Evolutionary conservation across 2,888 invertebrate genomes (phyloP).

Genomic region (Folsomia candida): DNA sequence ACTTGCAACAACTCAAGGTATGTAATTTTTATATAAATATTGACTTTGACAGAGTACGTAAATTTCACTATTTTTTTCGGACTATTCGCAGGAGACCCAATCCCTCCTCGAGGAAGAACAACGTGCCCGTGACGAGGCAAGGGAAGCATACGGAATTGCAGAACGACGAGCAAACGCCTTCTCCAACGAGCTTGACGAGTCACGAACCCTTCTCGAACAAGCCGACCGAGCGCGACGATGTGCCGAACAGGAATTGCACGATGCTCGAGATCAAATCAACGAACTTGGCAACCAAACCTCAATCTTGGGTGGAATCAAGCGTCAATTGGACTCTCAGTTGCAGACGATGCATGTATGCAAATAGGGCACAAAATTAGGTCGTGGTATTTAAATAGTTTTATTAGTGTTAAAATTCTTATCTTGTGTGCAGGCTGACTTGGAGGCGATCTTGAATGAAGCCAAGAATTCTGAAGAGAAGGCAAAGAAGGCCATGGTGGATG

Average conservation of each 20-base stretch:
- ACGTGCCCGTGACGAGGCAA: slow-evolving; percentile 93
- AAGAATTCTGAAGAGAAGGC: slow-evolving; percentile 56
- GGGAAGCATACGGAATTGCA: slow-evolving; percentile 95
- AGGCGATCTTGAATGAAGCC: slow-evolving; percentile 40
- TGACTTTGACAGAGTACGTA: too few relatives aligned
- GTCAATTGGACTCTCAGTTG: slow-evolving; percentile 97
- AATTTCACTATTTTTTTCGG: too few relatives aligned
- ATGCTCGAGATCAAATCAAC: slow-evolving; percentile 97
- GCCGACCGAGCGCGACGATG: slow-evolving; percentile 97
- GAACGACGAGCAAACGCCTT: slow-evolving; percentile 96
- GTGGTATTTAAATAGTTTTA: background rate
- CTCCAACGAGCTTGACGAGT: slow-evolving; percentile 97
- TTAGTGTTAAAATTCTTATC: background rate
- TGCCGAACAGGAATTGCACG: slow-evolving; percentile 95
- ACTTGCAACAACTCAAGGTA: slow-evolving; percentile 91
- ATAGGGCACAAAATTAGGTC: background rate
- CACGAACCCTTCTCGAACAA: slow-evolving; percentile 93
- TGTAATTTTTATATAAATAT: too few relatives aligned
- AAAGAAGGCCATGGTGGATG: slow-evolving; percentile 59
- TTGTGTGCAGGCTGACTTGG: slow-evolving; percentile 56
- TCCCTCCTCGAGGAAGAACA: slow-evolving; percentile 96
- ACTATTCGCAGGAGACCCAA: slow-evolving; percentile 68
- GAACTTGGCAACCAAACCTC: slow-evolving; percentile 92
- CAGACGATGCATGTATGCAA: slow-evolving; percentile 83
- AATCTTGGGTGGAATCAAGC: slow-evolving; percentile 94